Percentiles rank a stretch among this genome's conserved stretches.
These are phyloP conservation scores for Nasalis larvatus DNA, from an alignment of 2,113 vertebrate genomes.

Conservation along the genomic window DNA sequence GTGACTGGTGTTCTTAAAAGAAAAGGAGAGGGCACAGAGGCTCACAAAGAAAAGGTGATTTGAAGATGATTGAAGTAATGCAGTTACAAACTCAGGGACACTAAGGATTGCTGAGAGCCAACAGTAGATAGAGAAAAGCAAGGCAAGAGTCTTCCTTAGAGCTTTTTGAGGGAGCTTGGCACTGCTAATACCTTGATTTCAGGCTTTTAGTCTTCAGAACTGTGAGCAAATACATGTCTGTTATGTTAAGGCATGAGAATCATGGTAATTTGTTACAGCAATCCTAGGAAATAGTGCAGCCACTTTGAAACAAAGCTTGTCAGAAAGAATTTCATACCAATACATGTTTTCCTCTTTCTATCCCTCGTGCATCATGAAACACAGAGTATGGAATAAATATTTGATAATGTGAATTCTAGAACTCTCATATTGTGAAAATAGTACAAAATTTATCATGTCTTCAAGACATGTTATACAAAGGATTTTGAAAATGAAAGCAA, in stretches of 20 bases:
- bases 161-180: not conserved
- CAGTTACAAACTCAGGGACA: not conserved
- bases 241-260: not conserved
- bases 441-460: not conserved
- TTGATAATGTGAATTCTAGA: not conserved
- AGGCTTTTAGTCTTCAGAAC: not conserved
- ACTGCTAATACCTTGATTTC: not conserved
- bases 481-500: not conserved
- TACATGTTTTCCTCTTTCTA: not conserved
- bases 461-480: not conserved
- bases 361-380: not conserved
- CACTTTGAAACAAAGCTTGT: not conserved
- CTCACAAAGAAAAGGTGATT: too few relatives aligned
- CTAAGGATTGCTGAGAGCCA: not conserved
- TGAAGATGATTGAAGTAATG: not conserved
- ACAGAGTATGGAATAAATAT: not conserved
- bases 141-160: not conserved
- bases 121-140: not conserved
- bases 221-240: not conserved
- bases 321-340: not conserved
- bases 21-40: not conserved
- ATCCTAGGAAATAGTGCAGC: not conserved
- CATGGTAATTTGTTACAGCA: not conserved
- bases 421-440: not conserved
- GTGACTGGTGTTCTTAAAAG: not conserved